These are phyloP conservation scores for Ciconia stormi DNA, from an alignment of 2,113 vertebrate genomes.

Conservation along the genomic window DNA sequence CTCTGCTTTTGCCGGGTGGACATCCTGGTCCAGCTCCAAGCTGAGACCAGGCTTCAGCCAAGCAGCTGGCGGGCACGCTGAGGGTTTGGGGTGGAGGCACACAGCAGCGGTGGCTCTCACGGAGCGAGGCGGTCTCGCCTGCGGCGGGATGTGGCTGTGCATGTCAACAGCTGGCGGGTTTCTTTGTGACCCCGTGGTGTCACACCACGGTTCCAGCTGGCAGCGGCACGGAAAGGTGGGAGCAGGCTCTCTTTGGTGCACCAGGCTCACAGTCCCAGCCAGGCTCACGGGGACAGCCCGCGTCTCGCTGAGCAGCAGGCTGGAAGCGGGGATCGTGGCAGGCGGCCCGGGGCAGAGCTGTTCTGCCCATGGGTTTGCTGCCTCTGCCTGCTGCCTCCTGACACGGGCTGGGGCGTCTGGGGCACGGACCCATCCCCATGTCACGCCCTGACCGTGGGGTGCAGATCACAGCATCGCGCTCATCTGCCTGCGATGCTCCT, in stretches of 20 bases:
- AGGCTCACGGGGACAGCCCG: not conserved
- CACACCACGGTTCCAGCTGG: not conserved
- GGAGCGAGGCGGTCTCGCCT: not conserved
- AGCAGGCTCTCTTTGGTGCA: not conserved
- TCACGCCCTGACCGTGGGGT: not conserved
- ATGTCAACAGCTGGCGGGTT: no score
- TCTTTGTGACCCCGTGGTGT: not conserved
- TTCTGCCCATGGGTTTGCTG: fast-evolving
- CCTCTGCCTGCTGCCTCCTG: not conserved
- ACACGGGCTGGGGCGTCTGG: not conserved
- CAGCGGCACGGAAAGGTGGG: no score
- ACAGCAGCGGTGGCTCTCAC: not conserved
- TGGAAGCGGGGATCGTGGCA: not conserved
- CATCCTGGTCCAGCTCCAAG: not conserved
- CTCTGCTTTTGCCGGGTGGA: not conserved
- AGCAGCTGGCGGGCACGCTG: no score
- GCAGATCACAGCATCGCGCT: fast-evolving
- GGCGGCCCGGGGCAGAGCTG: not conserved
- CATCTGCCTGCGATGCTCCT: not conserved
- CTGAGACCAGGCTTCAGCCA: fast-evolving
- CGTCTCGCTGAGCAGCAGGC: not conserved
- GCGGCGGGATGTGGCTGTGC: not conserved
- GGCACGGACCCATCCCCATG: not conserved
- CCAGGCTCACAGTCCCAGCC: not conserved
- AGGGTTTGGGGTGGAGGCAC: no score